Conservation (phyloP, 2,113 vertebrate genomes). For the Hippocampus zosterae region DNA sequence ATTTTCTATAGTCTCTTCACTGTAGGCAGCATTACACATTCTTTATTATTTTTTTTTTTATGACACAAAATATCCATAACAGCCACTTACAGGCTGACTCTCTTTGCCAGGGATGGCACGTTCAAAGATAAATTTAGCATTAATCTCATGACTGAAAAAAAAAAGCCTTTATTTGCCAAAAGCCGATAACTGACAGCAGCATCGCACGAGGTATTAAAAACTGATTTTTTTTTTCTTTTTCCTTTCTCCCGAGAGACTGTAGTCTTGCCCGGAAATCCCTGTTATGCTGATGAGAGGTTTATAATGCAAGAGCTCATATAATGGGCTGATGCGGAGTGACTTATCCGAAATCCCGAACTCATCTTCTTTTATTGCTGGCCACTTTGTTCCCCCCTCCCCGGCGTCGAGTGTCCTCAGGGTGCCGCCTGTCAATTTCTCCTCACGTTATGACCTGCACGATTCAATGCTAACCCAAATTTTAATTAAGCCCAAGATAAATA, state of each 20-base stretch:
- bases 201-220: constrained; percentile 25
- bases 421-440: constrained; percentile 46
- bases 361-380: constrained; percentile 70
- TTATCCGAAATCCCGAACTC: constrained; percentile 68
- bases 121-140: constrained; percentile 24
- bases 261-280: constrained; percentile 52
- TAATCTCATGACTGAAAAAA: constrained; percentile 18
- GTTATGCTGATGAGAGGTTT: constrained; percentile 66
- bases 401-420: constrained; percentile 36
- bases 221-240: not conserved
- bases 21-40: not conserved
- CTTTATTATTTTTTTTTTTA: too few species aligned
- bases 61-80: not conserved
- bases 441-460: constrained; percentile 17
- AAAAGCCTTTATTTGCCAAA: constrained; percentile 30
- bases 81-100: not conserved
- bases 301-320: constrained; percentile 66
- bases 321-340: constrained; percentile 62
- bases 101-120: not conserved
- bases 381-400: constrained; percentile 49
- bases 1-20: not conserved
- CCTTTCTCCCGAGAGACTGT: constrained; percentile 30
- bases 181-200: constrained; percentile 40
- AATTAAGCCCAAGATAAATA: constrained; percentile 2
- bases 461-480: constrained; percentile 11